Evolutionary conservation across 2,113 vertebrate species (phyloP).

Genomic region (Microcebus lehilahytsara): DNA sequence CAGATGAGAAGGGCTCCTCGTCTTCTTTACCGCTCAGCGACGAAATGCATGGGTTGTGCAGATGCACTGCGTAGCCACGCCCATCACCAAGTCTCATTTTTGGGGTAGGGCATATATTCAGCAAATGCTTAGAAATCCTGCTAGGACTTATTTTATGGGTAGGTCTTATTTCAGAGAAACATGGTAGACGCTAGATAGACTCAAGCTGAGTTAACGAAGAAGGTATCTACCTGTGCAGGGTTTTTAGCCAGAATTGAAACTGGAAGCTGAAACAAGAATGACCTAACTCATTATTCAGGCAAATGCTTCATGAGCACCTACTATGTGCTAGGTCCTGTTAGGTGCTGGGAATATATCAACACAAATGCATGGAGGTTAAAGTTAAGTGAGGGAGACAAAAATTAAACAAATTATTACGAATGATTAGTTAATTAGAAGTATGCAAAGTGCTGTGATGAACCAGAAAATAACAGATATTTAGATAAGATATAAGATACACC

Average conservation of each 20-base stretch:
- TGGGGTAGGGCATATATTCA: no score
- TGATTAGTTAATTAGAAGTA: not conserved
- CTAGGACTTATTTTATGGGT: no score
- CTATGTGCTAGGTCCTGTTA: not conserved
- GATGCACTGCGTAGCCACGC: no score
- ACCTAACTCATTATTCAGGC: not conserved
- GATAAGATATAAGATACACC: no score
- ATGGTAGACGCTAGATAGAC: not conserved
- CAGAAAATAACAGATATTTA: not conserved
- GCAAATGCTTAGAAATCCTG: no score
- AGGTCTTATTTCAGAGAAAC: no score
- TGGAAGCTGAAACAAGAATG: not conserved
- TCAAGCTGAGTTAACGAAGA: not conserved
- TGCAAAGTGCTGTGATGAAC: not conserved
- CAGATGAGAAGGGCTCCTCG: no score
- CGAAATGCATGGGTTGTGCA: no score
- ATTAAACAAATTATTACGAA: not conserved
- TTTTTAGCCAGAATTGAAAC: not conserved
- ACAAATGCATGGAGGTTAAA: not conserved
- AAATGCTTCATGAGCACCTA: not conserved
- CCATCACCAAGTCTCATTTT: no score
- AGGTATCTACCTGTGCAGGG: not conserved
- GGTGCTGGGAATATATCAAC: not conserved
- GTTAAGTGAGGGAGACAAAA: not conserved
- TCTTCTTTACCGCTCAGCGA: no score